Percentiles rank a stretch among this genome's conserved stretches.
phyloP scores from a whole-genome alignment of 2,113 vertebrate genomes.

The Diadophis punctatus region DNA sequence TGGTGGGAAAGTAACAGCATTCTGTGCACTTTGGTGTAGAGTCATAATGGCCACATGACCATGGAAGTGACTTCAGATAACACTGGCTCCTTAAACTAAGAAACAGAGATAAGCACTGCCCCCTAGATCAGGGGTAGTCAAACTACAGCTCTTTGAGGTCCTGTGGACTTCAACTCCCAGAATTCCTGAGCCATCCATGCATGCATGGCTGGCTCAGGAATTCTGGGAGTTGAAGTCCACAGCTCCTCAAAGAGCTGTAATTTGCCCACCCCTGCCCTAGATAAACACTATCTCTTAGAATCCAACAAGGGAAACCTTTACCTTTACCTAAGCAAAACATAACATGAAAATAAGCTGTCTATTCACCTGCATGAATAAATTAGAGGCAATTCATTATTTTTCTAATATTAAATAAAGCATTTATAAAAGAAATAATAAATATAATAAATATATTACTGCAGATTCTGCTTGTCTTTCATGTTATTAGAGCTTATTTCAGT shows the following conservation, averaged over 20 bases:
- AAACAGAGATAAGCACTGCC: too few relatives aligned
- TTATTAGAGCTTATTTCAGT: constrained; percentile 22
- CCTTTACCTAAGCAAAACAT: not conserved
- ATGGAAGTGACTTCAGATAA: not conserved
- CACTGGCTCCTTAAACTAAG: too few relatives aligned
- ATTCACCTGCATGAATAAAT: constrained; percentile 51
- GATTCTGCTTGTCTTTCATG: constrained; percentile 41
- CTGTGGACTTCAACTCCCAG: too few relatives aligned
- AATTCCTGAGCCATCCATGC: too few relatives aligned
- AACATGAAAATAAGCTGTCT: constrained; percentile 55
- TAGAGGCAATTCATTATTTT: constrained; percentile 59
- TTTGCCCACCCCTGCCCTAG: too few relatives aligned
- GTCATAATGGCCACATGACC: not conserved
- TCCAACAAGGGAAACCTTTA: too few relatives aligned
- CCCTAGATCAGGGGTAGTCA: too few relatives aligned
- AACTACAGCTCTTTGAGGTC: too few relatives aligned
- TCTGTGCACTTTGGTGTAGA: not conserved
- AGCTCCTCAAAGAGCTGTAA: too few relatives aligned
- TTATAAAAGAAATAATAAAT: constrained; percentile 17
- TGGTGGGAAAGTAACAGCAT: not conserved
- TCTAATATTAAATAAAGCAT: constrained; percentile 17
- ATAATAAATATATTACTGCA: constrained; percentile 46
- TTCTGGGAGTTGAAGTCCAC: too few relatives aligned
- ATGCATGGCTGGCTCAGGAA: too few relatives aligned
- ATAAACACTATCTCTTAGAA: too few relatives aligned